Conservation (phyloP, 2,888 invertebrate species). For the Diadegma fenestrale region DNA sequence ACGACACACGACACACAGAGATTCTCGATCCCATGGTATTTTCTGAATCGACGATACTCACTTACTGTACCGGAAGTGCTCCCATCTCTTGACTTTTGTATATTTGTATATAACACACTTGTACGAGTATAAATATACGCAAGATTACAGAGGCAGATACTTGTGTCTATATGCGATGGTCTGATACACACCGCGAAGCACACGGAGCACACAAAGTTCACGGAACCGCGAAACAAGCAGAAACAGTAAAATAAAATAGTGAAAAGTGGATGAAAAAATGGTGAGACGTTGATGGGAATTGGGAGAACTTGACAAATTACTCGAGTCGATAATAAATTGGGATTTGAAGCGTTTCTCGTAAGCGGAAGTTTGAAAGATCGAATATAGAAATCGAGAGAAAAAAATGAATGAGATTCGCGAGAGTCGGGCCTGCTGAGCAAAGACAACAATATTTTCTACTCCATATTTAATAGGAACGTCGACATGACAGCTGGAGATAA, state of each 20-base stretch:
- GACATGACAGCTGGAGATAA: slow-evolving; percentile 45
- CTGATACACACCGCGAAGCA: slow-evolving; percentile 10
- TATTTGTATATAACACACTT: not conserved
- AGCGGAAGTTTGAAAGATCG: slow-evolving; percentile 40
- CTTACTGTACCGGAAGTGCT: slow-evolving; percentile 60
- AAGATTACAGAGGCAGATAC: slow-evolving; percentile 15
- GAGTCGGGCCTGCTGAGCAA: not conserved
- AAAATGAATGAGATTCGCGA: slow-evolving; percentile 48
- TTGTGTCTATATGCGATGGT: slow-evolving; percentile 14
- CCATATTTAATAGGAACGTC: not conserved
- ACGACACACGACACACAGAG: slow-evolving; percentile 8
- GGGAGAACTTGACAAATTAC: not conserved
- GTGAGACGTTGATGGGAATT: not conserved
- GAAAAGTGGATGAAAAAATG: not conserved
- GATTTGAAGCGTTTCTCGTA: not conserved
- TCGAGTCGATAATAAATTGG: too few relatives aligned
- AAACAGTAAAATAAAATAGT: not conserved
- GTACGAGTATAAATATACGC: slow-evolving; percentile 18
- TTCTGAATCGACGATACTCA: not conserved
- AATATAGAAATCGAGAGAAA: slow-evolving; percentile 10
- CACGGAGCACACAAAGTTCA: slow-evolving; percentile 45
- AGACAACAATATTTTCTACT: not conserved
- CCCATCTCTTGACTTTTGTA: slow-evolving; percentile 16
- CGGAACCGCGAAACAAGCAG: slow-evolving; percentile 36
- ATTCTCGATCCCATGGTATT: slow-evolving; percentile 10